These are phyloP conservation scores for Falco rusticolus DNA, from an alignment of 2,797 vertebrate species.

Conservation along the genomic window DNA sequence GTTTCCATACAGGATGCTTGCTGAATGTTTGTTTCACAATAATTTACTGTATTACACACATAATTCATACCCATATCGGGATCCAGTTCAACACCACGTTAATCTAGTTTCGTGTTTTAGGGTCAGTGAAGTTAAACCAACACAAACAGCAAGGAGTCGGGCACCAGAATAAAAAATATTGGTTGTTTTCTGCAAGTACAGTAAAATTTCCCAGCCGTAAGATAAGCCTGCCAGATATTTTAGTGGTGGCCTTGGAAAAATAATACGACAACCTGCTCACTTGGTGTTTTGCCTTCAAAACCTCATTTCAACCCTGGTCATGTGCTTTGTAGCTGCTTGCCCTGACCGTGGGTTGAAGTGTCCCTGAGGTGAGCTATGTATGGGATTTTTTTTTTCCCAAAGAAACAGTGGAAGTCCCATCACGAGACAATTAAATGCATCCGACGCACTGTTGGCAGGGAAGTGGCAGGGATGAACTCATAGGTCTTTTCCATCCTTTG, in stretches of 20 bases:
- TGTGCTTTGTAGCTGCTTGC: conserved; percentile 8
- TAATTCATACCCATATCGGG: not conserved
- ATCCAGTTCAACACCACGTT: not conserved
- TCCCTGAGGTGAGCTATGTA: not conserved
- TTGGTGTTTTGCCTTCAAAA: conserved; percentile 31
- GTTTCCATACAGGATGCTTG: conserved; percentile 74
- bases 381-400: not conserved
- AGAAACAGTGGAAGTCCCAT: conserved; percentile 28
- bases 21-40: conserved; percentile 39
- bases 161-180: conserved; percentile 4
- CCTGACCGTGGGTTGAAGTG: not conserved
- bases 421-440: not conserved
- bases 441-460: conserved; percentile 18
- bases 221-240: conserved; percentile 49
- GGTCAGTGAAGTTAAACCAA: conserved; percentile 66
- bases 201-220: conserved; percentile 39
- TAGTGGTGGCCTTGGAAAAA: conserved; percentile 49
- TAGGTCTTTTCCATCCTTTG: conserved; percentile 26
- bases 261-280: conserved; percentile 49
- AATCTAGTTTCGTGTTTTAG: not conserved
- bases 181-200: conserved; percentile 64
- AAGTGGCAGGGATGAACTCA: conserved; percentile 6
- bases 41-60: conserved; percentile 50
- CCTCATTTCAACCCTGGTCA: conserved; percentile 35
- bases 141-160: conserved; percentile 22